Conservation (phyloP, 2,797 vertebrate species). For the Sebastolobus altivelis region DNA sequence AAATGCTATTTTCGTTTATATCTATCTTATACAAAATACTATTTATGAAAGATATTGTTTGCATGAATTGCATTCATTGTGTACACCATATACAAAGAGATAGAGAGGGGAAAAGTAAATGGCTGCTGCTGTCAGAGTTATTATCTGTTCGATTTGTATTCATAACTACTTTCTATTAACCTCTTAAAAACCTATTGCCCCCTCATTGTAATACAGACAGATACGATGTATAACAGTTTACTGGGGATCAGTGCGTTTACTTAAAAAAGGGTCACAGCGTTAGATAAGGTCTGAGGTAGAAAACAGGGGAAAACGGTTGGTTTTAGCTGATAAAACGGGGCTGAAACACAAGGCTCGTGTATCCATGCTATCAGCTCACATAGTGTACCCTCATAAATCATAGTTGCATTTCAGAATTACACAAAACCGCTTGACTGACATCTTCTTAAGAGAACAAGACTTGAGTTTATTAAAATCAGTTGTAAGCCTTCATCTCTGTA, state of each 20-base stretch:
- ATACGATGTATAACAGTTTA: conserved; percentile 53
- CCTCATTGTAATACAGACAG: conserved; percentile 43
- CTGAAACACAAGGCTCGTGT: conserved; percentile 51
- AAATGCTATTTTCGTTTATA: background rate
- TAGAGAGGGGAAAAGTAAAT: conserved; percentile 47
- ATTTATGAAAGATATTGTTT: background rate
- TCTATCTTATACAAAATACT: background rate
- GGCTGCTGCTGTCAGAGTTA: conserved; percentile 52
- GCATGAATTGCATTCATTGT: conserved; percentile 7
- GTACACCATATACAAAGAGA: conserved; percentile 2
- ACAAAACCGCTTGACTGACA: conserved; percentile 48
- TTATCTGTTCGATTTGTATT: conserved; percentile 73
- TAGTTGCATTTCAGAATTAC: conserved; percentile 71
- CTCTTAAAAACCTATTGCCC: conserved; percentile 59
- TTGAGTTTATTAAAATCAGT: conserved; percentile 61
- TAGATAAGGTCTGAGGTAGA: conserved; percentile 57
- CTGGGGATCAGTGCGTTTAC: conserved; percentile 44
- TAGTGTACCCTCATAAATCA: conserved; percentile 73
- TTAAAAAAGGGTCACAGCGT: conserved; percentile 45
- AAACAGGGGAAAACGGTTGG: conserved; percentile 57
- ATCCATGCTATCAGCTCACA: conserved; percentile 45
- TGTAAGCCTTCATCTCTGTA: conserved; percentile 56
- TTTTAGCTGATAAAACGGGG: conserved; percentile 71
- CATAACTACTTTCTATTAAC: conserved; percentile 70
- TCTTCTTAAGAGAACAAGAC: conserved; percentile 50